A percentile compares a stretch with the other conserved stretches of the same genome.
Evolutionary conservation across 2,113 vertebrate species (phyloP).

Genomic region (Camelus bactrianus): DNA sequence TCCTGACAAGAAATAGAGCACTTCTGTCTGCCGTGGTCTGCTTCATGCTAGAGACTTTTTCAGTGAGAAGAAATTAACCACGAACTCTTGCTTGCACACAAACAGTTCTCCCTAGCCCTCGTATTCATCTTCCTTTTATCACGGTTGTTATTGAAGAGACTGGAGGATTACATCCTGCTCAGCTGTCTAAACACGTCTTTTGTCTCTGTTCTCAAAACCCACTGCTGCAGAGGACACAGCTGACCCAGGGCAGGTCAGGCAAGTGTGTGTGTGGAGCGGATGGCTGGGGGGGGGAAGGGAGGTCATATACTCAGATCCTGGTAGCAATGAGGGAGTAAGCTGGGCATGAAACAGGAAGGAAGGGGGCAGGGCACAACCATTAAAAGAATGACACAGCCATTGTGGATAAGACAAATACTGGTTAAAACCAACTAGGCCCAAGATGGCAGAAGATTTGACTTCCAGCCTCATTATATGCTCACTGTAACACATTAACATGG

Average conservation of each 20-base stretch:
- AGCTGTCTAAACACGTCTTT: not conserved
- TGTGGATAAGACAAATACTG: too few relatives aligned
- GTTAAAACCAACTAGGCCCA: too few relatives aligned
- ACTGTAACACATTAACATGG: too few relatives aligned
- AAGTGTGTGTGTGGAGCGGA: not conserved
- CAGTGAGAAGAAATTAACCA: constrained; percentile 63
- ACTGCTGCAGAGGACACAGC: not conserved
- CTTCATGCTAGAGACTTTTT: constrained; percentile 63
- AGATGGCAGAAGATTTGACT: too few relatives aligned
- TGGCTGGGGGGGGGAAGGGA: too few relatives aligned
- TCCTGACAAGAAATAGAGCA: constrained; percentile 64
- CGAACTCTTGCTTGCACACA: not conserved
- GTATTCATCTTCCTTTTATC: constrained; percentile 67
- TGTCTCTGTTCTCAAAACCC: not conserved
- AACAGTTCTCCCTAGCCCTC: not conserved
- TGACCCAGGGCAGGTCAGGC: not conserved
- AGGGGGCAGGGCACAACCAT: too few relatives aligned
- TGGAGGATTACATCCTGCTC: not conserved
- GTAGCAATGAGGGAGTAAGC: not conserved
- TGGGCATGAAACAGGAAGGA: not conserved
- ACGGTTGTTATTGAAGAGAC: constrained; percentile 49
- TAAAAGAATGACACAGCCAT: too few relatives aligned
- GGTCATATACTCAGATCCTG: not conserved
- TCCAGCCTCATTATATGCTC: too few relatives aligned
- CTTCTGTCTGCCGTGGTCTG: constrained; percentile 69